A percentile compares a stretch with the other conserved stretches of the same genome.
Conservation (phyloP, 2,797 vertebrate genomes). For the Natrix natrix region DNA sequence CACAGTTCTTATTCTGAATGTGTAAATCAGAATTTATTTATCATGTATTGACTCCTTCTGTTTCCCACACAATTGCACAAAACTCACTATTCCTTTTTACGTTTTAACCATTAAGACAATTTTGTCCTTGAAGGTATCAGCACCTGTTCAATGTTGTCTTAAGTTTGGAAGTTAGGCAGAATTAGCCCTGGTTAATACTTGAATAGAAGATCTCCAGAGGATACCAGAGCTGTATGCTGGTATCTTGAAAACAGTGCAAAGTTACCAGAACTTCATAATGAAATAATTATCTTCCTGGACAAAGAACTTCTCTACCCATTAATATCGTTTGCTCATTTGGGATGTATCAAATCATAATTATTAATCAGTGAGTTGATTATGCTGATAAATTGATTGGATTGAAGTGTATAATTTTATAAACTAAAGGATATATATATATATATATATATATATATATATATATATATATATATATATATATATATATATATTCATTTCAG, state of each 20-base stretch:
- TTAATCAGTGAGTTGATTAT: neutral
- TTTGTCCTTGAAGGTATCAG: neutral
- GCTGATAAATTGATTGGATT: neutral
- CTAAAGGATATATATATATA: neutral
- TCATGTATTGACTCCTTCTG: neutral
- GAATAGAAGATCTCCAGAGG: neutral
- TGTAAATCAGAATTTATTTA: neutral
- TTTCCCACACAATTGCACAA: neutral
- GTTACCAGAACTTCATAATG: neutral
- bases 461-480: no score
- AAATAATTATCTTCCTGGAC: neutral
- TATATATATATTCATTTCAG: no score
- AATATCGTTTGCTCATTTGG: neutral
- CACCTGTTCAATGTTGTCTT: neutral
- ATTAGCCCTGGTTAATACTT: neutral
- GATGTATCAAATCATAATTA: neutral
- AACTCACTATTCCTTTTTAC: neutral
- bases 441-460: no score
- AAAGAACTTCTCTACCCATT: neutral
- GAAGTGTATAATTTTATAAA: neutral
- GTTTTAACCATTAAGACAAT: neutral
- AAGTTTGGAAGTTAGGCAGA: neutral
- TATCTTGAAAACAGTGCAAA: neutral
- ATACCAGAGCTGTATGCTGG: neutral
- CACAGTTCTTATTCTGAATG: neutral